Evolutionary conservation across 1,140 invertebrate species (phyloP).

Genomic region (Ruditapes philippinarum): DNA sequence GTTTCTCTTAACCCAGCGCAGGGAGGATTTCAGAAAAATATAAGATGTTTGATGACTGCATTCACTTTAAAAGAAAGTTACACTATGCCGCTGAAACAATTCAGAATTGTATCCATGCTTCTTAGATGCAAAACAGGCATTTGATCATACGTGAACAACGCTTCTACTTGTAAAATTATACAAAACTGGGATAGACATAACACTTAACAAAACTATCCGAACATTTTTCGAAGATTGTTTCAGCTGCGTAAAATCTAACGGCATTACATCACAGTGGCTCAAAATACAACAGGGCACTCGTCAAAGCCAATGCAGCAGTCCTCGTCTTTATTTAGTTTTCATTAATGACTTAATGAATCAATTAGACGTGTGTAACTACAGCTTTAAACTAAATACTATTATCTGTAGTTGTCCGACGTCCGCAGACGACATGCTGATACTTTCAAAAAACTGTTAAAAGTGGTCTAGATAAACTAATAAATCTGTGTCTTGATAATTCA

Average conservation of each 20-base stretch:
- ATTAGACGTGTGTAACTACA: too few species aligned
- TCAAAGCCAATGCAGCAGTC: too few species aligned
- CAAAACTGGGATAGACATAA: background rate
- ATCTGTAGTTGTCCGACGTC: too few species aligned
- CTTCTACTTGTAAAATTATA: background rate
- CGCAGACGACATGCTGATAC: constrained; percentile 8
- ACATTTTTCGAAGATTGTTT: too few species aligned
- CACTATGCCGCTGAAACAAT: background rate
- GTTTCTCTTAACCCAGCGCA: too few species aligned
- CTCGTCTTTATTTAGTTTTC: too few species aligned
- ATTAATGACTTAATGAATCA: too few species aligned
- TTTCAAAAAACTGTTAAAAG: background rate
- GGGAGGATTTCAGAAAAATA: background rate
- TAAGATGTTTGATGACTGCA: background rate
- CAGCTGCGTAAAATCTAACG: too few species aligned
- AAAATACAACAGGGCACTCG: too few species aligned
- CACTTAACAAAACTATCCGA: background rate
- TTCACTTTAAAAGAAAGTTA: too few species aligned
- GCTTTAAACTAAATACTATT: too few species aligned
- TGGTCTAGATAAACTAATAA: too few species aligned
- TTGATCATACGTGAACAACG: background rate
- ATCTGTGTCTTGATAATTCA: background rate
- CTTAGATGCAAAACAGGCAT: constrained; percentile 5
- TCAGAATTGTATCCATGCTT: background rate
- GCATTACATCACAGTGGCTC: background rate